Base-by-base conservation (phyloP, 2,113 vertebrate genomes). In the Lethenteron camtschaticum region DNA sequence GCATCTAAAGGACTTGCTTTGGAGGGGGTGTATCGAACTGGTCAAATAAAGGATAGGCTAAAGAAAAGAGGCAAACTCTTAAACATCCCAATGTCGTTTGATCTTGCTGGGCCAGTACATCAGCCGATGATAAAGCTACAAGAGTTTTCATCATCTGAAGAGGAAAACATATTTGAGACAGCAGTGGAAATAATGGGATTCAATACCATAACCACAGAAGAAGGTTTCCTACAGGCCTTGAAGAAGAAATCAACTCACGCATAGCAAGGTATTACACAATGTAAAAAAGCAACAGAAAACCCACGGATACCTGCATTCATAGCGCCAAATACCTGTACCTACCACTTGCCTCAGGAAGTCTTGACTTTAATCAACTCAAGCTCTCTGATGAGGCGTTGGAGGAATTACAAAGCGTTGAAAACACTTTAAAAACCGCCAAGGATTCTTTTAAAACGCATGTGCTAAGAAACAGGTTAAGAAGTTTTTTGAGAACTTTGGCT, bases 401-500 rank as follows among this genome's bases (percentile, higher is more conserved):
- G 18, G 78, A 77, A 68, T 10, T 83, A 68, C 76, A 78, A 56
- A 2, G 2, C n/a, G 71, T 78, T 1, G 79, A 83, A 69, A 16
- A 70, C 0, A 56, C 80, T 18, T 8, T 76, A 68, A 10, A 13
- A 58, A 4, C 56, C 20, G 9, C 8, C 1, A 0, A 1, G 9
- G 58, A 57, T 10, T 10, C 9, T 18, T 73, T 75, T 8, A 70
- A 6, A 6, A 1, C 16, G 1, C 0, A 0, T 0, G 1, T 70
- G 16, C 41, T 79, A 56, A 75, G 41, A 7, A 18, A 2, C 24
- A n/a, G 16, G 18, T 59, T 60, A 1, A 16, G 56, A 4, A 70
- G 9, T 1, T 81, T 83, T 83, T 83, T 72, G 57, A 60, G 1
- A 79, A 60, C 16, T 82, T 81, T 72, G 80, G 81, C 4, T 81